phyloP scores from a whole-genome alignment of 2,888 invertebrate species.

The Griposia aprilina region DNA sequence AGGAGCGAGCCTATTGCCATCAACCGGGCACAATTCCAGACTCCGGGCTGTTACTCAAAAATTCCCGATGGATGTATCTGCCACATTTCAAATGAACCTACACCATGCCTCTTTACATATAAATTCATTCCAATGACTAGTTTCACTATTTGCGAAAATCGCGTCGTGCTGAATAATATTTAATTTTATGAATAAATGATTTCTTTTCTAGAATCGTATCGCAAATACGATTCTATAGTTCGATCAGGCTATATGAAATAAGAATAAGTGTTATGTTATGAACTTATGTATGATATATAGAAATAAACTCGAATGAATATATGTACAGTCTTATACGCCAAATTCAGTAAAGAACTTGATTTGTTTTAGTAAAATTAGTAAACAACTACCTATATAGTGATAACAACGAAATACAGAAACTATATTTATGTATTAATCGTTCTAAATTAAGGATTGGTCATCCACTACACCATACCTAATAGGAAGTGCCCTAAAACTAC shows the following conservation, averaged over 20 bases:
- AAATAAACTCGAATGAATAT: slow-evolving; percentile 40
- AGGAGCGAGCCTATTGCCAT: no score
- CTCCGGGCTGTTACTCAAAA: background rate
- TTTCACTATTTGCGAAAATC: slow-evolving; percentile 39
- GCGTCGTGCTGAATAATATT: slow-evolving; percentile 31
- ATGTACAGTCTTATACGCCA: slow-evolving; percentile 63
- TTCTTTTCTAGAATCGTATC: slow-evolving; percentile 33
- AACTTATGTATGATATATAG: background rate
- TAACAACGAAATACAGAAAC: slow-evolving; percentile 39
- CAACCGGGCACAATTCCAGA: background rate
- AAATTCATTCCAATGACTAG: slow-evolving; percentile 59
- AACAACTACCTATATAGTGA: slow-evolving; percentile 30
- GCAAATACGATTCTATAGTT: slow-evolving; percentile 36
- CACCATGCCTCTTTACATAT: slow-evolving; percentile 5
- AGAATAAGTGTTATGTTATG: slow-evolving; percentile 10
- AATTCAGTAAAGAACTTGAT: slow-evolving; percentile 58
- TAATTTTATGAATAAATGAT: slow-evolving; percentile 55
- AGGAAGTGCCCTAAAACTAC: slow-evolving; percentile 35
- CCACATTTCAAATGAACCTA: slow-evolving; percentile 1
- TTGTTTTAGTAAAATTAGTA: slow-evolving; percentile 46
- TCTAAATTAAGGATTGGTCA: slow-evolving; percentile 44
- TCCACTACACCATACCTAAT: slow-evolving; percentile 26
- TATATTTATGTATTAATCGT: slow-evolving; percentile 29
- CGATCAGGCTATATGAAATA: slow-evolving; percentile 16
- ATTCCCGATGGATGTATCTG: background rate